Evolutionary conservation across 2,113 vertebrate genomes (phyloP), one percentile per base, ranked within the genome.

Genomic region (Theristicus caerulescens): DNA sequence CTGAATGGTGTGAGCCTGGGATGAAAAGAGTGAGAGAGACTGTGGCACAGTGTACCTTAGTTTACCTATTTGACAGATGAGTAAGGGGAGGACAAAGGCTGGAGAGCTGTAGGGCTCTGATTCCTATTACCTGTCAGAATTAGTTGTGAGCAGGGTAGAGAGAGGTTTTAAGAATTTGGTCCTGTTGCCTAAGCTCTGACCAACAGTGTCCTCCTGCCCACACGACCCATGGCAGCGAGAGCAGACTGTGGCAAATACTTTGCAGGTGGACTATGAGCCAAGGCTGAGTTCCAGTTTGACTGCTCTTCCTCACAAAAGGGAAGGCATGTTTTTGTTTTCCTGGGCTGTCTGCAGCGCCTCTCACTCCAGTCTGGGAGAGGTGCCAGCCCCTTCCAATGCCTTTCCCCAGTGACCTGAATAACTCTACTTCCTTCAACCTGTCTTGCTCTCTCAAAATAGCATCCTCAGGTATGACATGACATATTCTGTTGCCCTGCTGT

Each of bases 321-420:
- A 93, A 89, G 57, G 81, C 31, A 52, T 88, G 83, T 96, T 95
- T 93, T 95, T 70, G 76, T 95, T 97, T 95, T 96, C 92, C 93
- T 96, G 93, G 71, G 84, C 85, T 90, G 82, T 86, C 90, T 95
- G 82, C 92, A 86, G n/a, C 3, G 4, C 86, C 52, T 86, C 77
- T 91, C 57, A 19, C 78, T 78, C 81, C 46, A 51, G 66, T 84
- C 95, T 97, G 95, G 93, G 95, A 97, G 77, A 79, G 34, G 36
- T 95, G 95, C 95, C 95, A 97, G 62, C 61, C 49, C 46, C 40
- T 92, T 95, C 83, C 83, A 92, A 0, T 44, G 61, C 65, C 46
- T 91, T 90, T 95, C 82, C 77, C 72, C 81, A 76, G 58, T 15
- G 70, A 97, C 78, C 66, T 84, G 73, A 95, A 91, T 92, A 95